These are phyloP conservation scores for Hyperoplus immaculatus DNA, from an alignment of 2,797 vertebrate species.

Conservation along the genomic window DNA sequence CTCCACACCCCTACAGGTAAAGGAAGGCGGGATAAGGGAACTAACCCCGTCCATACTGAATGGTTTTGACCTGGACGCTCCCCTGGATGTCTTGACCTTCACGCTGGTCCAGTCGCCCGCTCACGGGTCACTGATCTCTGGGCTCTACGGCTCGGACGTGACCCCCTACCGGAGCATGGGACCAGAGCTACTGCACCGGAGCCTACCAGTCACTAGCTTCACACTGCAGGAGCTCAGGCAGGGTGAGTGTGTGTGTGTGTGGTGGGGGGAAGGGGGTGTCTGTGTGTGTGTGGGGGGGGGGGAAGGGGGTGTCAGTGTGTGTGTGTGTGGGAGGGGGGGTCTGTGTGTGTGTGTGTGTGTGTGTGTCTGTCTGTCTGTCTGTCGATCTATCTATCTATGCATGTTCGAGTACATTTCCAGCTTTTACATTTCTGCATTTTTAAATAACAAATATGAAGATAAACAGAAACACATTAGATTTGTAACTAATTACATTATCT, in stretches of 20 bases:
- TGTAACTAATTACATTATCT: neutral
- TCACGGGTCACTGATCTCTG: slow-evolving; percentile 76
- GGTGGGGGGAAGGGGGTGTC: neutral
- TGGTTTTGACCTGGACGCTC: slow-evolving; percentile 71
- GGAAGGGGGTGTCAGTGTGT: slow-evolving; percentile 6
- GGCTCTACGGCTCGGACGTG: slow-evolving; percentile 58
- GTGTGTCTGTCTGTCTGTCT: too few relatives aligned
- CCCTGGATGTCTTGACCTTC: slow-evolving; percentile 69
- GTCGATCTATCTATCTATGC: too few relatives aligned
- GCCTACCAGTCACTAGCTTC: slow-evolving; percentile 72
- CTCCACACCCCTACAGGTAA: slow-evolving; percentile 61
- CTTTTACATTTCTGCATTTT: too few relatives aligned
- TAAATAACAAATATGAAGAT: neutral
- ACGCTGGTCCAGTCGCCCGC: slow-evolving; percentile 60
- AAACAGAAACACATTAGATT: neutral
- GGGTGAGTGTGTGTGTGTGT: slow-evolving; percentile 59
- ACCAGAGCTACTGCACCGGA: slow-evolving; percentile 59
- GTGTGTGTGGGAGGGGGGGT: neutral
- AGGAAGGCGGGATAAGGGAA: slow-evolving; percentile 75
- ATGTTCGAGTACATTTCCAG: too few relatives aligned
- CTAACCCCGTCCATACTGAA: slow-evolving; percentile 68
- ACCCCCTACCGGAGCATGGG: slow-evolving; percentile 63
- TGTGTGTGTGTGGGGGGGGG: neutral
- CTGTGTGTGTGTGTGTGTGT: neutral
- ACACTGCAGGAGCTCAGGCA: slow-evolving; percentile 74